These are phyloP conservation scores for Leucopsar rothschildi DNA, from an alignment of 2,113 vertebrate genomes.

Conservation along the genomic window DNA sequence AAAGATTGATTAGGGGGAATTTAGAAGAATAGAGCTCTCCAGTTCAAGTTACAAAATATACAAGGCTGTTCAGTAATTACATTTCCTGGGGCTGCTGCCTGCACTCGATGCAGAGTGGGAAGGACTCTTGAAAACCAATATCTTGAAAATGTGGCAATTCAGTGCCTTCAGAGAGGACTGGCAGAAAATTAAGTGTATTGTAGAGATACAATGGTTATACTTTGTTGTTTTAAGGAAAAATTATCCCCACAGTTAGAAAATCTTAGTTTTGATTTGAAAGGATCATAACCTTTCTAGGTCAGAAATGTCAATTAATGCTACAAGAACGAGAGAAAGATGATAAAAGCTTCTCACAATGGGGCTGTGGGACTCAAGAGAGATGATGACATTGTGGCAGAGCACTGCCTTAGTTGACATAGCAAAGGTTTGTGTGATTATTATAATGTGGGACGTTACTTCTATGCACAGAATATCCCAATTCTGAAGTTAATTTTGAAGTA, in stretches of 20 bases:
- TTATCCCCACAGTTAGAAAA: not conserved
- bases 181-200: not conserved
- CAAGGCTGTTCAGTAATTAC: slow-evolving; percentile 45
- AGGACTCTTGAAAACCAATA: not conserved
- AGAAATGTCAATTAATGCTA: not conserved
- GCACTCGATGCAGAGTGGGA: not conserved
- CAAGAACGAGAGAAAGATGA: not conserved
- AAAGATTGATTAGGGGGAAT: slow-evolving; percentile 10
- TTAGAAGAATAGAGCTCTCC: not conserved
- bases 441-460: not conserved
- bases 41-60: slow-evolving; percentile 40
- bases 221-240: not conserved
- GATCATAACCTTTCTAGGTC: not conserved
- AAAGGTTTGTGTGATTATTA: not conserved
- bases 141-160: not conserved
- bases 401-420: not conserved
- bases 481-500: not conserved
- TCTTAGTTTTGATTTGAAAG: not conserved
- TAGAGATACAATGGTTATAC: not conserved
- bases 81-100: slow-evolving; percentile 36
- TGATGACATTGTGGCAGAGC: not conserved
- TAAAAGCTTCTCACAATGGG: not conserved
- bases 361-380: not conserved
- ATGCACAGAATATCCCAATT: not conserved
- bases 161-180: not conserved